Conservation (phyloP, 2,797 vertebrate species). For the Semotilus atromaculatus region DNA sequence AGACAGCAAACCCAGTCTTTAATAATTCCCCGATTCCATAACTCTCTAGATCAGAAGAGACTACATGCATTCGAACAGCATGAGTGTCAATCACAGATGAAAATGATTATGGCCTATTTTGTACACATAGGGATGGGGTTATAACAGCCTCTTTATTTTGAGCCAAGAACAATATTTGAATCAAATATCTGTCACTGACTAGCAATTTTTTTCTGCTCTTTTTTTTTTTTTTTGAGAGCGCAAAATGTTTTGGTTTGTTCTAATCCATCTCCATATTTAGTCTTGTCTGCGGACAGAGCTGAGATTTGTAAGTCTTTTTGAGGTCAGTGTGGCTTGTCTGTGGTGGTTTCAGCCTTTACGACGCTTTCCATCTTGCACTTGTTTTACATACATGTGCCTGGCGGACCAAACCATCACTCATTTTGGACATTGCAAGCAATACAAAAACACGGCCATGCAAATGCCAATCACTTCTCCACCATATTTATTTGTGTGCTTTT, state of each 20-base stretch:
- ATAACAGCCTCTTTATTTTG: conserved; percentile 1
- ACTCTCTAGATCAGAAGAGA: neutral
- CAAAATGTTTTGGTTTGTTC: neutral
- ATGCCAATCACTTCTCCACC: conserved; percentile 61
- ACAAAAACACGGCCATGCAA: conserved; percentile 69
- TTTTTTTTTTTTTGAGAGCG: neutral
- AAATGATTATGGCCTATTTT: conserved; percentile 20
- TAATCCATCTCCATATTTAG: neutral
- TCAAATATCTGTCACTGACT: conserved; percentile 3
- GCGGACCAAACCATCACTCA: conserved; percentile 11
- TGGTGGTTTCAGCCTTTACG: neutral
- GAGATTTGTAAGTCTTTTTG: conserved; percentile 7
- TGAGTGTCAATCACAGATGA: conserved; percentile 17
- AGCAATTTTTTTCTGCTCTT: too few species aligned
- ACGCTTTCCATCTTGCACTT: neutral
- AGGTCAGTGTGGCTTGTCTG: conserved; percentile 12
- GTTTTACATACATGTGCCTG: conserved; percentile 68
- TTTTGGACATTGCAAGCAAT: conserved; percentile 48
- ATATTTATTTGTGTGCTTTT: conserved; percentile 36
- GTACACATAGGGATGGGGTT: conserved; percentile 1
- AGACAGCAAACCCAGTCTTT: conserved; percentile 5
- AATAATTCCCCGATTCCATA: conserved; percentile 34
- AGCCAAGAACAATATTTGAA: conserved; percentile 15
- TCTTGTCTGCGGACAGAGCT: neutral
- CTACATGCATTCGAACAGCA: conserved; percentile 23